phyloP scores from a whole-genome alignment of 2,888 invertebrate species.

The Epinotia nisella region DNA sequence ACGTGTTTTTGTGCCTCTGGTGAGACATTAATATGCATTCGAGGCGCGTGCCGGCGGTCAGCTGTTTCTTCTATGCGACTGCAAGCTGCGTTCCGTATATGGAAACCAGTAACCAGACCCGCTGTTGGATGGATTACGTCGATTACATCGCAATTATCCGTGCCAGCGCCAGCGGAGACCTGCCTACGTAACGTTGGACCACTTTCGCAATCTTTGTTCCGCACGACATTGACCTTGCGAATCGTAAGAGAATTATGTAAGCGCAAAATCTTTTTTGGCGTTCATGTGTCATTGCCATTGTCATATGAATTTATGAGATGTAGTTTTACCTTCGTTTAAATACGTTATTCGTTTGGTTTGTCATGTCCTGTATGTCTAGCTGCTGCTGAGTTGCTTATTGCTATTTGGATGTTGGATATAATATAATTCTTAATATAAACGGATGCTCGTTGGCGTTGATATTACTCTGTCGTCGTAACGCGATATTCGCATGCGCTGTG shows the following conservation, averaged over 20 bases:
- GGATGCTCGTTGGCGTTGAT: conserved; percentile 57
- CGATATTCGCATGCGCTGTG: conserved; percentile 69
- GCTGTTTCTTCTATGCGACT: conserved; percentile 81
- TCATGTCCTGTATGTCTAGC: conserved; percentile 43
- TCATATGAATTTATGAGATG: conserved; percentile 63
- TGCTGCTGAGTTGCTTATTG: conserved; percentile 6
- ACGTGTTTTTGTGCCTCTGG: conserved; percentile 72
- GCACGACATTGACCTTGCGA: conserved; percentile 79
- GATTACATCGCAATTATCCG: conserved; percentile 83
- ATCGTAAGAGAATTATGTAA: conserved; percentile 60
- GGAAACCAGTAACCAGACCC: conserved; percentile 69
- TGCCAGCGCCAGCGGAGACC: conserved; percentile 57
- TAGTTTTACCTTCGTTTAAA: conserved; percentile 8
- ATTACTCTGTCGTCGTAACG: conserved; percentile 63
- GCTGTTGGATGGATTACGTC: conserved; percentile 78
- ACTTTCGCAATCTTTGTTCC: conserved; percentile 82
- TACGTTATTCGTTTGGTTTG: conserved; percentile 57
- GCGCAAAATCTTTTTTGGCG: conserved; percentile 69
- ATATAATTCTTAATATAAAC: conserved; percentile 49
- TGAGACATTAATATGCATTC: conserved; percentile 79
- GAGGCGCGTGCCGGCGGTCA: conserved; percentile 81
- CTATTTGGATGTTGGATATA: conserved; percentile 17
- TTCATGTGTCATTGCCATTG: conserved; percentile 69
- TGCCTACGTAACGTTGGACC: conserved; percentile 70
- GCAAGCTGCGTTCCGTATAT: conserved; percentile 81